Evolutionary conservation across 2,888 invertebrate species (phyloP).

Genomic region (Lysandra coridon): DNA sequence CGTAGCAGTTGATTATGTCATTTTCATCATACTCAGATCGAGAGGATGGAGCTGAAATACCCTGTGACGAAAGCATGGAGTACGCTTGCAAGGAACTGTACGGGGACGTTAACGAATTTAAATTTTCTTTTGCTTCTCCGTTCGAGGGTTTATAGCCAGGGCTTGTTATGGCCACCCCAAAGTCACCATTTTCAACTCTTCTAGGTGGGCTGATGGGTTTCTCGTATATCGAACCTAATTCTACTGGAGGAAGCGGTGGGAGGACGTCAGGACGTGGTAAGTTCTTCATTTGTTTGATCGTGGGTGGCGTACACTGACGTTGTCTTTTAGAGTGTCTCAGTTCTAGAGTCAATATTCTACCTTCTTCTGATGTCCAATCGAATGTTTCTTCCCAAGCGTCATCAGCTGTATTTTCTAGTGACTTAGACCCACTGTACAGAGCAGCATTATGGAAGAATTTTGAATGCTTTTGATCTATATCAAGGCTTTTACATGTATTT

Average conservation of each 20-base stretch:
- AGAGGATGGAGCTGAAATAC: constrained; percentile 56
- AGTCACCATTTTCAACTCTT: constrained; percentile 12
- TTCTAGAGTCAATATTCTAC: constrained; percentile 85
- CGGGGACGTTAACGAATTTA: constrained; percentile 20
- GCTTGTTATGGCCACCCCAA: constrained; percentile 24
- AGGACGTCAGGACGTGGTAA: constrained; percentile 84
- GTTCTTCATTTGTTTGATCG: constrained; percentile 68
- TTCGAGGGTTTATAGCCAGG: neutral
- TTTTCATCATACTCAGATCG: constrained; percentile 75
- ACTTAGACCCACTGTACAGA: constrained; percentile 47
- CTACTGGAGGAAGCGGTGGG: constrained; percentile 78
- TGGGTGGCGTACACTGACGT: constrained; percentile 80
- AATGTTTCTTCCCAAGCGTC: constrained; percentile 60
- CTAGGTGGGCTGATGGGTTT: constrained; percentile 77
- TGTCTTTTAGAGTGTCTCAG: constrained; percentile 87
- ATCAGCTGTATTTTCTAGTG: constrained; percentile 54
- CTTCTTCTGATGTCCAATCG: constrained; percentile 77
- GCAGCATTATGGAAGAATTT: neutral
- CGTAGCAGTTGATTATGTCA: constrained; percentile 44
- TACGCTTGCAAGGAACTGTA: constrained; percentile 26
- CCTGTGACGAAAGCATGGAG: constrained; percentile 23
- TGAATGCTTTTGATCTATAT: constrained; percentile 50
- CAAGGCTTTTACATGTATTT: constrained; percentile 82
- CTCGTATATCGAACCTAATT: constrained; percentile 78
- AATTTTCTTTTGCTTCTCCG: constrained; percentile 32